phyloP scores from a whole-genome alignment of 2,797 vertebrate genomes.

The Crenuchus spilurus region DNA sequence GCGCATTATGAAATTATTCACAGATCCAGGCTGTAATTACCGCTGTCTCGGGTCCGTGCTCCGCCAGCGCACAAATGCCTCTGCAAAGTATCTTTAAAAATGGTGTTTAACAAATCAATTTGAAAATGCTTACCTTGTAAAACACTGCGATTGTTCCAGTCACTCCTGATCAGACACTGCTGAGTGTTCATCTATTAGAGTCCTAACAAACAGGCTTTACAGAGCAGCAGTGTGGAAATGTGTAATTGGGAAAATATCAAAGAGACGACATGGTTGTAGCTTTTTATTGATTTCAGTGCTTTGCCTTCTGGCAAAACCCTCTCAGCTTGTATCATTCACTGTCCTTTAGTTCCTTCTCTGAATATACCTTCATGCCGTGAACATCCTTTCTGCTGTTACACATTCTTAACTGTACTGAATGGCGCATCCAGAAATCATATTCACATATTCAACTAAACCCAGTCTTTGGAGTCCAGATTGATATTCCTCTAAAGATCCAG shows the following conservation, averaged over 20 bases:
- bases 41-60: constrained; percentile 58
- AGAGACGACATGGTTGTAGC: constrained; percentile 76
- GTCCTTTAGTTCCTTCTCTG: constrained; percentile 24
- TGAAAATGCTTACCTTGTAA: constrained; percentile 86
- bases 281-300: constrained; percentile 77
- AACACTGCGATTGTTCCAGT: constrained; percentile 73
- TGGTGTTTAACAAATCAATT: constrained; percentile 88
- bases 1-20: constrained; percentile 78
- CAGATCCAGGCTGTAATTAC: constrained; percentile 78
- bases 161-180: constrained; percentile 70
- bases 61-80: constrained; percentile 67
- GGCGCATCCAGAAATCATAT: no score
- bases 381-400: neutral
- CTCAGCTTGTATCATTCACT: constrained; percentile 40
- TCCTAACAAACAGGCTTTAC: constrained; percentile 80
- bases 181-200: constrained; percentile 82
- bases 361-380: constrained; percentile 6
- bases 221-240: constrained; percentile 79
- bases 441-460: no score
- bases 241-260: constrained; percentile 86
- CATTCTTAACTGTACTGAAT: no score
- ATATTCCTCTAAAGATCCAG: no score
- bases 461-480: no score
- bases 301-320: constrained; percentile 58
- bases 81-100: constrained; percentile 81